Evolutionary conservation across 1,140 invertebrate genomes (phyloP).

Genomic region (Bombus turneri): DNA sequence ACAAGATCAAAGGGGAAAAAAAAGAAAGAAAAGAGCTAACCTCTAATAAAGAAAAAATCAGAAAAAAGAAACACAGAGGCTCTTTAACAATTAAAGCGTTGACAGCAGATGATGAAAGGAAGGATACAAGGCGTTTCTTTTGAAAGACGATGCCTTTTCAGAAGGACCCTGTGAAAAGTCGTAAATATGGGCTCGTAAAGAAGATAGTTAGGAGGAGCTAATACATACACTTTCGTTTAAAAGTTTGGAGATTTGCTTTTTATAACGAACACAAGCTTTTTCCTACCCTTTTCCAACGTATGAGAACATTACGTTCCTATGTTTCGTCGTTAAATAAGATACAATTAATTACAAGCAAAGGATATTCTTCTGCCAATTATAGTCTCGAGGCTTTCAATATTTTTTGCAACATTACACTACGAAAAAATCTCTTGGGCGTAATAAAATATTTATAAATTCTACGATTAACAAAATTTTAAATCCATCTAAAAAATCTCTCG

Average conservation of each 20-base stretch:
- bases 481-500: no score
- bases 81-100: constrained; percentile 42
- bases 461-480: no score
- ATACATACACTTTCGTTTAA: not conserved
- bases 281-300: constrained; percentile 28
- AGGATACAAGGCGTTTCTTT: not conserved
- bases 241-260: no score
- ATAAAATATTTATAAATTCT: no score
- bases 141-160: constrained; percentile 29
- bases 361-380: no score
- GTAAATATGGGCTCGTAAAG: constrained; percentile 62
- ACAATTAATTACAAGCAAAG: no score
- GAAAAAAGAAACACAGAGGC: not conserved
- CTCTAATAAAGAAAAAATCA: not conserved
- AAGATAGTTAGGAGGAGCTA: constrained; percentile 53
- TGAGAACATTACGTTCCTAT: not conserved
- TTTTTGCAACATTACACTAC: no score
- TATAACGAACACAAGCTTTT: no score
- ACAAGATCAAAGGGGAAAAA: not conserved
- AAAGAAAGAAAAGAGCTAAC: not conserved
- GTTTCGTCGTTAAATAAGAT: no score
- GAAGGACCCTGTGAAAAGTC: constrained; percentile 47
- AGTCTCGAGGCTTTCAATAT: no score
- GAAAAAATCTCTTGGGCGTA: no score
- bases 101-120: constrained; percentile 6